These are phyloP conservation scores for Drosophila pallidifrons DNA, from an alignment of 1,140 invertebrate genomes.

Conservation along the genomic window DNA sequence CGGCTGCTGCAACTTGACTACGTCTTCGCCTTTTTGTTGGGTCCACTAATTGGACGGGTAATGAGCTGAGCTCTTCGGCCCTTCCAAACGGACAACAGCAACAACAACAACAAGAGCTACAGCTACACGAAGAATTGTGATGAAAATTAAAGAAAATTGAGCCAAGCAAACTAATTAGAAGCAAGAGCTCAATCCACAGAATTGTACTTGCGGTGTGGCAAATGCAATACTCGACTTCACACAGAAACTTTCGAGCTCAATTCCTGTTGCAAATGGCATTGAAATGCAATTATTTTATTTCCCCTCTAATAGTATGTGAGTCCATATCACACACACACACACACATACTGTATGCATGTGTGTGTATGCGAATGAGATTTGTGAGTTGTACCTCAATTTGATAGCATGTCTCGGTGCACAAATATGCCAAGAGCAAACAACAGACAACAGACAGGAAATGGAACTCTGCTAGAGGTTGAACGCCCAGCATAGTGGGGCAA, in stretches of 20 bases:
- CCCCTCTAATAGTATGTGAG: background rate
- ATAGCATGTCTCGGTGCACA: conserved; percentile 36
- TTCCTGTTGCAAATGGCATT: conserved; percentile 58
- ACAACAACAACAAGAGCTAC: background rate
- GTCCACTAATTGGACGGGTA: conserved; percentile 66
- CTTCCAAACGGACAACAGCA: background rate
- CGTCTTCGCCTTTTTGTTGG: conserved; percentile 16
- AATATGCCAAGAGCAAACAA: conserved; percentile 54
- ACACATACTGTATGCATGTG: too few species aligned
- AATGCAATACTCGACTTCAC: background rate
- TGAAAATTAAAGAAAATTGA: conserved; percentile 41
- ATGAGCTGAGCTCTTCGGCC: conserved; percentile 27
- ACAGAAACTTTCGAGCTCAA: conserved; percentile 7
- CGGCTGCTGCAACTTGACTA: conserved; percentile 37
- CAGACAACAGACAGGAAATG: conserved; percentile 13
- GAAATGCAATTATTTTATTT: conserved; percentile 68
- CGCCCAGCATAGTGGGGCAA: conserved; percentile 8
- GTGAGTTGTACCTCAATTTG: conserved; percentile 38
- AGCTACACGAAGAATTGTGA: background rate
- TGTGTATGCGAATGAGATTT: conserved; percentile 22
- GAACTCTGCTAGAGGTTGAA: conserved; percentile 2
- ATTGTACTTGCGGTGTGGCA: conserved; percentile 29
- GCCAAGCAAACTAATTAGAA: conserved; percentile 62
- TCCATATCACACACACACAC: background rate
- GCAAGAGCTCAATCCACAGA: background rate